Percentiles rank a stretch among this genome's conserved stretches.
phyloP scores from a whole-genome alignment of 2,888 invertebrate species.

The Drosophila paramelanica region DNA sequence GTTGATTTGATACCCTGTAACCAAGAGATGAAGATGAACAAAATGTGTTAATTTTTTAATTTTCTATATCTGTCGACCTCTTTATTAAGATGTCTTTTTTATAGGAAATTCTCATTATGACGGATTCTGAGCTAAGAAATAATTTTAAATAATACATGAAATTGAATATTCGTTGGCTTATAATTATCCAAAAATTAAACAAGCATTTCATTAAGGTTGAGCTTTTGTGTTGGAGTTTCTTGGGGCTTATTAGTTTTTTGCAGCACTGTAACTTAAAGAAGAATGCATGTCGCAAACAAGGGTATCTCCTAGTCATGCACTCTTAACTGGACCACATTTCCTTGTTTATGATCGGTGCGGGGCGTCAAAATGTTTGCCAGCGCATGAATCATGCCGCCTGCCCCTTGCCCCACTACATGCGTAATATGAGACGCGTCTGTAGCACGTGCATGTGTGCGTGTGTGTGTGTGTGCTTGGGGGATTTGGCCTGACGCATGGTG shows the following conservation, averaged over 20 bases:
- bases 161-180: too few relatives aligned
- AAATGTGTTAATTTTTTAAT: not conserved
- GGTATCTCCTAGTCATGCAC: constrained; percentile 11
- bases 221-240: not conserved
- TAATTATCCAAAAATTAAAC: too few relatives aligned
- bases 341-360: constrained; percentile 55
- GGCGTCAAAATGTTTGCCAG: constrained; percentile 72
- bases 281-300: not conserved
- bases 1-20: constrained; percentile 40
- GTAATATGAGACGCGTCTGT: constrained; percentile 71
- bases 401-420: constrained; percentile 4
- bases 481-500: constrained; percentile 27
- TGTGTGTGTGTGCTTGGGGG: constrained; percentile 7
- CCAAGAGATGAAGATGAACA: too few relatives aligned
- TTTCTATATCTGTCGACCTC: too few relatives aligned
- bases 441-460: constrained; percentile 20
- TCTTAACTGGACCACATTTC: constrained; percentile 9
- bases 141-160: too few relatives aligned
- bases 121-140: too few relatives aligned
- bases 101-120: not conserved
- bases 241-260: too few relatives aligned
- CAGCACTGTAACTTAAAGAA: too few relatives aligned
- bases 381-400: constrained; percentile 72
- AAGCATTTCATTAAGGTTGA: not conserved
- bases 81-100: not conserved